Evolutionary conservation across 2,113 vertebrate species (phyloP).

Genomic region (Spermophilus dauricus): DNA sequence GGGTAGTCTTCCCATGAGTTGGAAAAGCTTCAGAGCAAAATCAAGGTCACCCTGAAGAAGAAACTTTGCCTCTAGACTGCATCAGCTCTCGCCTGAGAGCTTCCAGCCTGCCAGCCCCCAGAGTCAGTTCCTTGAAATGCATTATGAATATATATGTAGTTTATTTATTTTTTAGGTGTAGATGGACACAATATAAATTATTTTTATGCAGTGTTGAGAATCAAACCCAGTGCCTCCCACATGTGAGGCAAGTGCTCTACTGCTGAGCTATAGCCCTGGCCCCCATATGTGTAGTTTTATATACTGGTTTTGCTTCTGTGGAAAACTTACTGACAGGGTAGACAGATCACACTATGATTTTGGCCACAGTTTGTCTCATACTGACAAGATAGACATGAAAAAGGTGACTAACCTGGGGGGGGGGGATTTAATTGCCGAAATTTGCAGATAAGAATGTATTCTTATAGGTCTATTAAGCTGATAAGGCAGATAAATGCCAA

Average conservation of each 20-base stretch:
- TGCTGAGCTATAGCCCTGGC: too few relatives aligned
- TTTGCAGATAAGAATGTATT: background rate
- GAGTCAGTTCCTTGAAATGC: background rate
- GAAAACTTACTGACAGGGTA: background rate
- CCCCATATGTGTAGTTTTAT: background rate
- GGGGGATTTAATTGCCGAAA: background rate
- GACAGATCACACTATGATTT: background rate
- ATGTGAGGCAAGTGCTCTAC: too few relatives aligned
- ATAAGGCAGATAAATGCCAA: background rate
- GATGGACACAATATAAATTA: too few relatives aligned
- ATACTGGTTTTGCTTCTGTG: background rate
- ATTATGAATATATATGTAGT: background rate
- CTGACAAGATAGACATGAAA: background rate
- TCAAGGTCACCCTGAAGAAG: background rate
- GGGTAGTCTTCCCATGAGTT: background rate
- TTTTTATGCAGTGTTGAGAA: too few relatives aligned
- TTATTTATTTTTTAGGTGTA: too few relatives aligned
- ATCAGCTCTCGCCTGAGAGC: background rate
- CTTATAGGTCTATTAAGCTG: too few relatives aligned
- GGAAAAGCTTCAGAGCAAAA: background rate
- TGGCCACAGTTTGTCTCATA: background rate
- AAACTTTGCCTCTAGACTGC: background rate
- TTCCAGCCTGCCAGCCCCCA: background rate
- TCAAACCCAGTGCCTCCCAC: too few relatives aligned
- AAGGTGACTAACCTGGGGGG: background rate